A percentile compares a stretch with the other conserved stretches of the same genome.
Conservation (phyloP, 35 echinoderm and acorn worm species). For the Holothuria glaberrima region DNA sequence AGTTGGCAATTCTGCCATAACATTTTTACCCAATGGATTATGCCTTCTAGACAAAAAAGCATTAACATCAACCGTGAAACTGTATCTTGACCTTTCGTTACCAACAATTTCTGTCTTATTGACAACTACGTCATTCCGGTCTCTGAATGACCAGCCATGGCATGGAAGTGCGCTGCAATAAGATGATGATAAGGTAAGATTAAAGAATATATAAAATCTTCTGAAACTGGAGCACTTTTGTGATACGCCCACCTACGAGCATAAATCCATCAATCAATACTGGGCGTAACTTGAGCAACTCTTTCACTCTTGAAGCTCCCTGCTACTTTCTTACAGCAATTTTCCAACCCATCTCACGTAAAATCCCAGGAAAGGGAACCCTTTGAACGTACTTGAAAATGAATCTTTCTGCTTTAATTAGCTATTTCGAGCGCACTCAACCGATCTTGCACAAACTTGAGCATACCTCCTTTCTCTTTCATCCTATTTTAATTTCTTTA, state of each 20-base stretch:
- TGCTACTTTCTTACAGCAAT: slow-evolving; percentile 12
- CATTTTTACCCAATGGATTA: background rate
- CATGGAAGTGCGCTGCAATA: background rate
- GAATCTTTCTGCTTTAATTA: background rate
- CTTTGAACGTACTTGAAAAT: slow-evolving; percentile 27
- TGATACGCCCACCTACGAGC: background rate
- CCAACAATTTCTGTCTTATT: background rate
- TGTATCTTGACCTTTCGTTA: background rate
- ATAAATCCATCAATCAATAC: background rate
- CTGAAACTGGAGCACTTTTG: background rate
- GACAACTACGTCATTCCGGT: slow-evolving; percentile 2
- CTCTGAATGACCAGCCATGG: background rate
- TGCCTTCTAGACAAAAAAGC: background rate
- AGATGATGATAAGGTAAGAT: background rate
- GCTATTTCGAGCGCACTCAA: background rate
- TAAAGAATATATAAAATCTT: background rate
- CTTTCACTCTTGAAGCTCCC: background rate
- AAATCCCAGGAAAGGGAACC: background rate
- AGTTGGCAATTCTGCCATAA: background rate
- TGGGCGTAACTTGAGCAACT: slow-evolving; percentile 22
- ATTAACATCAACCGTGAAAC: background rate
- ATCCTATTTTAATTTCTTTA: background rate
- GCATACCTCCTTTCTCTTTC: background rate
- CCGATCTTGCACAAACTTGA: background rate
- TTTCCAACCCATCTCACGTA: background rate